phyloP scores from a whole-genome alignment of 2,113 vertebrate species.

The Malaclemys terrapin region DNA sequence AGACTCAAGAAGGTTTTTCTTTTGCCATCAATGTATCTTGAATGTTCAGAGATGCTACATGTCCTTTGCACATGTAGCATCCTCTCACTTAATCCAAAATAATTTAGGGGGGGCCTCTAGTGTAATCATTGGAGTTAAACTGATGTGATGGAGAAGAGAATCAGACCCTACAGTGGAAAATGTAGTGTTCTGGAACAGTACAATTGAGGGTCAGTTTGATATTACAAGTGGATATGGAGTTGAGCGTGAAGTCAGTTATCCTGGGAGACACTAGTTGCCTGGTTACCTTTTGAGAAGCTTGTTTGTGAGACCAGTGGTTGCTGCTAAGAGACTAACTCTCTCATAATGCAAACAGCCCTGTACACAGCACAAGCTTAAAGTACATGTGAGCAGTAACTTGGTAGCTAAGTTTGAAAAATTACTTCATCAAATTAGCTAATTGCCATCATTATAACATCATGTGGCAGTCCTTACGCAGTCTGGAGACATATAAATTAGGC shows the following conservation, averaged over 20 bases:
- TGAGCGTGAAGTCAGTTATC: not conserved
- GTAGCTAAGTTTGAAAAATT: not conserved
- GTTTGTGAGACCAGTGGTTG: not conserved
- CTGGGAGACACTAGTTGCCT: not conserved
- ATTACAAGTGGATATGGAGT: not conserved
- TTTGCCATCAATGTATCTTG: not conserved
- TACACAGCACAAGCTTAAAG: not conserved
- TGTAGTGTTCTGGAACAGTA: not conserved
- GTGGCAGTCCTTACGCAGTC: not conserved
- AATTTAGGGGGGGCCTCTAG: not conserved
- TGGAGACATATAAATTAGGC: not conserved
- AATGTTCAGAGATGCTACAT: not conserved
- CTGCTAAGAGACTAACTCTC: not conserved
- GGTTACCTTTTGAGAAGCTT: not conserved
- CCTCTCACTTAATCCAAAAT: not conserved
- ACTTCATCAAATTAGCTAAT: not conserved
- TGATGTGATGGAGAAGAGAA: not conserved
- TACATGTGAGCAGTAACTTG: fast-evolving
- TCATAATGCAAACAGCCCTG: not conserved
- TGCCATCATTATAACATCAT: fast-evolving
- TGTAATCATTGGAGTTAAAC: not conserved
- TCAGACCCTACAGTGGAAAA: not conserved
- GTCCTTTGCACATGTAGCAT: not conserved
- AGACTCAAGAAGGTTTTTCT: not conserved
- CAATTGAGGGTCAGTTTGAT: not conserved